These are phyloP conservation scores for Hyla sarda DNA, from an alignment of 2,113 vertebrate species.

Conservation along the genomic window DNA sequence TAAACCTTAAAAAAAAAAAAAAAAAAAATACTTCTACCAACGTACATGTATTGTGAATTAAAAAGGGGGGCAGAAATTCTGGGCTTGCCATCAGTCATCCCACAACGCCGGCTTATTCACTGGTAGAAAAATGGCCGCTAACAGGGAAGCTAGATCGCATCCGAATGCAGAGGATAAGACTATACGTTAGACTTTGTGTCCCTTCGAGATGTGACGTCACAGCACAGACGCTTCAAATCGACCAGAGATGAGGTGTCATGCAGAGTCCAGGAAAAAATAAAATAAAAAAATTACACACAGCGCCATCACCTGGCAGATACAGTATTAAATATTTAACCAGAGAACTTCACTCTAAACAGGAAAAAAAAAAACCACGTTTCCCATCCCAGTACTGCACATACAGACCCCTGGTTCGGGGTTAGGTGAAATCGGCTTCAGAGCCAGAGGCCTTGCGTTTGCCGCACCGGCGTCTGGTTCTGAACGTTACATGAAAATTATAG, in stretches of 20 bases:
- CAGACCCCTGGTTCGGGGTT: too few relatives aligned
- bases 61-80: not conserved
- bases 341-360: not conserved
- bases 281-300: not conserved
- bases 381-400: slow-evolving; percentile 16
- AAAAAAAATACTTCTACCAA: not conserved
- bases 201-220: not conserved
- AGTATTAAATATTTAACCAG: slow-evolving; percentile 21
- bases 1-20: not conserved
- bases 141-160: not conserved
- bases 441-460: not conserved
- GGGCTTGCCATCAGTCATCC: not conserved
- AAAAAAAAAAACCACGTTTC: not conserved
- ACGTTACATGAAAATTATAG: not conserved
- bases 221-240: not conserved
- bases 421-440: not conserved
- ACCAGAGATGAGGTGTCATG: not conserved
- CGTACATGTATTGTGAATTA: too few relatives aligned
- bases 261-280: not conserved
- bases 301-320: not conserved
- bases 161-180: not conserved
- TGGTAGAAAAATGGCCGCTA: not conserved
- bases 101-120: not conserved
- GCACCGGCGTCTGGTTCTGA: not conserved
- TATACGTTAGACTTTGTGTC: not conserved